Conservation (phyloP, 2,113 vertebrate genomes). For the Tragelaphus buxtoni region DNA sequence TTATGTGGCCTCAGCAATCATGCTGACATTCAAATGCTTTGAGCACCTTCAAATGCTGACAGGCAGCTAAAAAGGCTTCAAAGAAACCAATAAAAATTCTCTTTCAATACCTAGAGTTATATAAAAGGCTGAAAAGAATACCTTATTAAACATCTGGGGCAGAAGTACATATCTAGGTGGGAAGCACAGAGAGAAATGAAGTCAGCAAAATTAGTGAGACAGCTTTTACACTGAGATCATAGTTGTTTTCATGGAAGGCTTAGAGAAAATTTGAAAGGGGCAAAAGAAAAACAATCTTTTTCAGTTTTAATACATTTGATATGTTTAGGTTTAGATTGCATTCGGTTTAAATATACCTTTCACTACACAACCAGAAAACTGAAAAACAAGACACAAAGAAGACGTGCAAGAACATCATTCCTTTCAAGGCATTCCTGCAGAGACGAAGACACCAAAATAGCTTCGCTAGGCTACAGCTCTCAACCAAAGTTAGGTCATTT, state of each 20-base stretch:
- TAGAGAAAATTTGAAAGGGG: constrained; percentile 15
- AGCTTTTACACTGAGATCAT: background rate
- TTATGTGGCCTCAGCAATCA: background rate
- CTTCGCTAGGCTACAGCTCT: background rate
- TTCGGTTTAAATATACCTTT: constrained; percentile 33
- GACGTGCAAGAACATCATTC: background rate
- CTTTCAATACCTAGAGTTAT: background rate
- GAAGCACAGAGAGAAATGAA: constrained; percentile 17
- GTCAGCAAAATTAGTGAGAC: background rate
- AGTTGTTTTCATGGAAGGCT: background rate
- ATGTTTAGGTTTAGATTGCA: background rate
- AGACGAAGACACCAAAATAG: background rate
- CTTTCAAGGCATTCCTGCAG: background rate
- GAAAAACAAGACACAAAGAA: constrained; percentile 30
- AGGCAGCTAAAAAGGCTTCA: background rate
- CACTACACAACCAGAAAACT: background rate
- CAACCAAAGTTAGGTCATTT: background rate
- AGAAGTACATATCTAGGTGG: background rate
- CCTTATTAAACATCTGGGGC: constrained; percentile 4
- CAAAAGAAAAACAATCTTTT: constrained; percentile 16
- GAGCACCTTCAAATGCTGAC: background rate
- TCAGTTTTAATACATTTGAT: background rate
- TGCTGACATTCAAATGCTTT: background rate
- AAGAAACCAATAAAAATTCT: background rate
- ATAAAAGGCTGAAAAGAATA: background rate